Percentiles rank a stretch among this genome's conserved stretches.
Conservation (phyloP, 2,113 vertebrate genomes). For the Morone saxatilis region DNA sequence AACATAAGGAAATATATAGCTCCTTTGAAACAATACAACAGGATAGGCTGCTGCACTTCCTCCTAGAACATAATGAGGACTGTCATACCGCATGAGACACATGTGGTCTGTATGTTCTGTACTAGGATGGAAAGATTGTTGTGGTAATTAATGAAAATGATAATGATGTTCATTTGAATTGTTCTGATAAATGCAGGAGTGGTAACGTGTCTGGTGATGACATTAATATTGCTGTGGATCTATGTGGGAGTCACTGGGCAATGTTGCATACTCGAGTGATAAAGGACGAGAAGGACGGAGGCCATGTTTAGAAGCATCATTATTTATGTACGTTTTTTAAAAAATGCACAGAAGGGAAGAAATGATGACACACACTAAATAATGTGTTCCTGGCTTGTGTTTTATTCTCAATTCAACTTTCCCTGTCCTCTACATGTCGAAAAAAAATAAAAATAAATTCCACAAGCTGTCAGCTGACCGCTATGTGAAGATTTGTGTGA, state of each 20-base stretch:
- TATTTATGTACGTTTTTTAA: neutral
- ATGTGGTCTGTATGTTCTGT: neutral
- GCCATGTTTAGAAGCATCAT: neutral
- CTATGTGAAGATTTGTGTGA: neutral
- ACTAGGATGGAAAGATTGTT: neutral
- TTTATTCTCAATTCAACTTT: neutral
- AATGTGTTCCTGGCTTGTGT: neutral
- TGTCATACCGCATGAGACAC: slow-evolving; percentile 7
- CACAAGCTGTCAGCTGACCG: neutral
- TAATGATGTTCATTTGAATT: neutral
- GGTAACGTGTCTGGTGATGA: neutral
- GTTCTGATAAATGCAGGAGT: neutral
- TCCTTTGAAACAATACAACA: slow-evolving; percentile 58
- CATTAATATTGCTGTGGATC: neutral
- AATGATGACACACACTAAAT: neutral
- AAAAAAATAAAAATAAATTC: neutral
- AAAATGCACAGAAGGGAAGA: neutral
- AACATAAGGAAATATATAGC: slow-evolving; percentile 57
- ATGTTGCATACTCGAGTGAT: neutral
- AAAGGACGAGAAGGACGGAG: neutral
- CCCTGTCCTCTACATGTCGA: neutral
- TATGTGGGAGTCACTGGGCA: neutral
- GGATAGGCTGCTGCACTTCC: slow-evolving; percentile 61
- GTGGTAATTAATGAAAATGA: neutral
- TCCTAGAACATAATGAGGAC: slow-evolving; percentile 34